Base-by-base conservation (phyloP, 2,797 vertebrate species). In the Mormyrops attenuatus region DNA sequence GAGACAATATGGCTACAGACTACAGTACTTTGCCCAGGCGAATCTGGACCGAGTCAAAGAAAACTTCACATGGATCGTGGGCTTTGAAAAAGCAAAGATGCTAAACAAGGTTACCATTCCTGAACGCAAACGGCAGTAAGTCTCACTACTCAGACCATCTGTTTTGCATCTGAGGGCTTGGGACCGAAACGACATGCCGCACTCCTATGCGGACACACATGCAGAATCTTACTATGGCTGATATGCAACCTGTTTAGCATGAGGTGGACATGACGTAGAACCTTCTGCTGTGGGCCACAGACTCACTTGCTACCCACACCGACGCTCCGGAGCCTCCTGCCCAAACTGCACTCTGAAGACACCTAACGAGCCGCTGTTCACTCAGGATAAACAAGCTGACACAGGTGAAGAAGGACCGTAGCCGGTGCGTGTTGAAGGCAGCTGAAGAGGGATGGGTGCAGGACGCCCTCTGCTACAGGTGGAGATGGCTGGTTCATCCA, bases 1-100 rank as follows among this genome's bases (percentile, higher is more conserved):
- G 41, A 30, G 47, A 47, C 47, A 50, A 85, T n/a, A 85, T 52
- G 3, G 47, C 49, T 85, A 50, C 82, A 85, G n/a, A 85, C 44
- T 85, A 52, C n/a, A 85, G 22, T 2, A 80, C 41, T 49, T 49
- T n/a, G 3, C 41, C 44, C 47, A 50, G 82, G 44, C 82, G 47
- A 85, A 1, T 85, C 82, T 85, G 8, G 82, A 85, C 73, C 20
- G 73, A 80, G 73, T 80, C 38, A 80, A 80, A 80, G 73, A 80
- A 44, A 80, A 80, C 73, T 80, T 44, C 73, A 44, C 73, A 20
- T 80, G 34, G 38, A 80, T 15, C 38, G 6, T 80, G 73, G 73
- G 73, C 82, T 85, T 85, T 50, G 26, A 85, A 50, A 85, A 85
- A 26, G 5, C 47, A 15, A 34, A 87, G 52, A 57, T 17, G 53